Evolutionary conservation across 2,888 invertebrate genomes (phyloP), one percentile per base, ranked within the genome.

Genomic region (Drosophila atripex): DNA sequence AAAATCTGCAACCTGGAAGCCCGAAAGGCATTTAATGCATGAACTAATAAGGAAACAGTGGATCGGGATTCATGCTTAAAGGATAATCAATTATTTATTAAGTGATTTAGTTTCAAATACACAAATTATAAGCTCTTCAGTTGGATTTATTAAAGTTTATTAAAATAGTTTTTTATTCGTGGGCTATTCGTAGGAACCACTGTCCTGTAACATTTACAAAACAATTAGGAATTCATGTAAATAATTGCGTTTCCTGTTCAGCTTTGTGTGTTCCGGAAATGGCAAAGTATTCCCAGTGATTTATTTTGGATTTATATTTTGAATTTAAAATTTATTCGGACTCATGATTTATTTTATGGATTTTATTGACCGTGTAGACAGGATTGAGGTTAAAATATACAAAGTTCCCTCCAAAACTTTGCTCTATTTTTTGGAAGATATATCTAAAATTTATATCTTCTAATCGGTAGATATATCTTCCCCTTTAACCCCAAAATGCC

Each of bases 21-120:
- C 69, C 43, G 38, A 54, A 59, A 70, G 69, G 59, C 69, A 71
- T 71, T 71, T 64, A 39, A 23, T 46, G 64, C 64, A 38, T 64
- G 23, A 64, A 64, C 64, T 38, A 51, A 8, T 25, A 14, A 7
- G 35, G 28, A 35, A 18, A 57, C 61, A 28, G 16, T 50, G 68
- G 53, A n/a, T n/a, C 1, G 4, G n/a, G n/a, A n/a, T n/a, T 6
- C 8, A 25, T 7, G 7, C 18, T 18, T 18, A 18, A 18, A 23
- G 5, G 21, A 25, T 25, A 25, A 28, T 28, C 2, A 28, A 28
- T 2, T 28, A 9, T 28, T 28, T 28, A 28, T 7, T 7, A 7
- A 6, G 9, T 7, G 9, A 28, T 28, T 28, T 2, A 9, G 8
- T 9, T 28, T 9, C 2, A 9, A 28, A 9, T 28, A 28, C 3